These are phyloP conservation scores for Myotis daubentonii DNA, from an alignment of 2,797 vertebrate genomes.

Conservation along the genomic window DNA sequence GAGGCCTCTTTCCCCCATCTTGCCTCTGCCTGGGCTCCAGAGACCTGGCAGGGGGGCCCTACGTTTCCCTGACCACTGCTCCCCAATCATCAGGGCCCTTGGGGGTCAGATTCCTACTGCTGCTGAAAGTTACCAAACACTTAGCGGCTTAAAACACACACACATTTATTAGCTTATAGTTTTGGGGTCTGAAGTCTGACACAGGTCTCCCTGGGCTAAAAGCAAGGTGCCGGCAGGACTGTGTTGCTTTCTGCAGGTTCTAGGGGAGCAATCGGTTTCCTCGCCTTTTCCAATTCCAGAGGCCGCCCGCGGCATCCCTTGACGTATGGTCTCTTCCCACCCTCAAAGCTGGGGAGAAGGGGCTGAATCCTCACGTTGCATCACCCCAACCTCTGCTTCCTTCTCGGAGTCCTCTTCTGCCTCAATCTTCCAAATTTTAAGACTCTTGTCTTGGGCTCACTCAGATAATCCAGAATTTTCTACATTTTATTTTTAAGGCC, in stretches of 20 bases:
- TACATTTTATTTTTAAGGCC: not conserved
- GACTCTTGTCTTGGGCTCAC: not conserved
- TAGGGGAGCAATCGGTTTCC: no score
- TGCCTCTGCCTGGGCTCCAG: not conserved
- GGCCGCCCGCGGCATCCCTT: fast-evolving
- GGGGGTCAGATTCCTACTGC: not conserved
- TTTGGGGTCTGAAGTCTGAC: not conserved
- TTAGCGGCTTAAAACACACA: not conserved
- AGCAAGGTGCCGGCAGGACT: not conserved
- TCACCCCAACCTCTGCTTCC: not conserved
- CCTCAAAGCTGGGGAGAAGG: not conserved
- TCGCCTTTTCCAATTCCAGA: not conserved
- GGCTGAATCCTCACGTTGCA: not conserved
- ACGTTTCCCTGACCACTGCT: not conserved
- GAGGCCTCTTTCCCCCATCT: not conserved
- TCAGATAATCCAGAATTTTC: not conserved
- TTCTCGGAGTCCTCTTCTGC: not conserved
- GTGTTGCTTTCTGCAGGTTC: not conserved
- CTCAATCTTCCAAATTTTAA: not conserved
- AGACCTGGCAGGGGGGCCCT: not conserved
- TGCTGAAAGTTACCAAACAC: not conserved
- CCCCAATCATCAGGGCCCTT: no score
- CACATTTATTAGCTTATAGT: not conserved
- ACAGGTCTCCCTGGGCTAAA: fast-evolving
- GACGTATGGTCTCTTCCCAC: not conserved